phyloP scores from a whole-genome alignment of 2,797 vertebrate genomes.

The Acrocephalus scirpaceus region DNA sequence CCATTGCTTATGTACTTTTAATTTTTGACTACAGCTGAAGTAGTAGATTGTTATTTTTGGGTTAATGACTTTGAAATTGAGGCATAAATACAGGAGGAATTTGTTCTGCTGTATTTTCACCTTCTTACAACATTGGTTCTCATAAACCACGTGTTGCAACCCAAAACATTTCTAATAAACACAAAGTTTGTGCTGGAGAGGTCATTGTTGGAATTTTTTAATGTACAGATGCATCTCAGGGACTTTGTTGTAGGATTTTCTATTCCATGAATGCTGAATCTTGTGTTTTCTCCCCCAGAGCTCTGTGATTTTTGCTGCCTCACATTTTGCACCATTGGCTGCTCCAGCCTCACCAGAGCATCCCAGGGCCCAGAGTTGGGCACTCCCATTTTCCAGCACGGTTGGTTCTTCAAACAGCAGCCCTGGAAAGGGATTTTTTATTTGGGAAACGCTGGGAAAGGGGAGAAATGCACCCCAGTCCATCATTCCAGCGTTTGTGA shows the following conservation, averaged over 20 bases:
- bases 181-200: conserved; percentile 25
- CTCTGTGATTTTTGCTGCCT: too few relatives aligned
- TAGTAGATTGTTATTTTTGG: not conserved
- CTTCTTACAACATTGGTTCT: not conserved
- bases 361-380: too few relatives aligned
- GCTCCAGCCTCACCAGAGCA: too few relatives aligned
- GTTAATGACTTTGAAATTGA: conserved; percentile 15
- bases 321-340: too few relatives aligned
- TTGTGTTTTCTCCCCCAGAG: not conserved
- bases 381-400: too few relatives aligned
- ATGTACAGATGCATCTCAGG: conserved; percentile 41
- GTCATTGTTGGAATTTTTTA: conserved; percentile 39
- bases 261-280: not conserved
- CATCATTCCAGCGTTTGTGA: too few relatives aligned
- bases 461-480: too few relatives aligned
- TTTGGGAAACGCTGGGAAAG: too few relatives aligned
- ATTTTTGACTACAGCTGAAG: not conserved
- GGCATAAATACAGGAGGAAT: not conserved
- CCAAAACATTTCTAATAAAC: conserved; percentile 37
- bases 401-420: too few relatives aligned
- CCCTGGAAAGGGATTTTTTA: too few relatives aligned
- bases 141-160: not conserved
- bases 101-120: conserved; percentile 46
- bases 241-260: conserved; percentile 10
- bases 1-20: not conserved